Evolutionary conservation across 2,888 invertebrate species (phyloP), one percentile per base, ranked within the genome.

Genomic region (Eupithecia subfuscata): DNA sequence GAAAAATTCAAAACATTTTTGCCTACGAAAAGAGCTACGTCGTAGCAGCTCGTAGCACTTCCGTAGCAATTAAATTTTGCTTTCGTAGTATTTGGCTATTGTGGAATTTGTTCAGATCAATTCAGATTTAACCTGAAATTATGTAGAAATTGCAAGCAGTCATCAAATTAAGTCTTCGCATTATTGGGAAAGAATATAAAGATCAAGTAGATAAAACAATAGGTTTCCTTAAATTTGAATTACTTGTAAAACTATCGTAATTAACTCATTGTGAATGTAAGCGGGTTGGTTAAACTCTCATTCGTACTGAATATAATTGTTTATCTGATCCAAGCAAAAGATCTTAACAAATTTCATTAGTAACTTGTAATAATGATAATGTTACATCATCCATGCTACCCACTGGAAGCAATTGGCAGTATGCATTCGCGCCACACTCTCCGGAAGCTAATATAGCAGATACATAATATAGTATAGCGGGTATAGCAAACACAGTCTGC

Each of bases 401-500:
- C 75, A 70, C 73, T 75, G 63, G 73, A 73, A 70, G 52, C 52
- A 73, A 64, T 70, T 71, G 45, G 45, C 45, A 34, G 73, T 79
- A 79, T 84, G 82, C 82, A 82, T 74, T 72, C 82, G 80, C 64
- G 75, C 74, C 70, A 63, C 81, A 82, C 84, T 84, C 56, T 77
- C 78, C 82, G 79, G 80, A 82, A 78, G 80, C 78, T 75, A 80
- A 80, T 80, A 79, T 80, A 83, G 81, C 76, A 77, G 81, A 82
- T 80, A 81, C 14, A 67, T 67, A 67, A 40, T 22, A 40, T 37
- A 40, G 65, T 43, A 43, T 16, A 68, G 43, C 34, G 12, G 12
- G 12, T 22, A 56, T 56, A 56, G 37, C 34, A 30, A 37, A 37
- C 68, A 37, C 67, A 65, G 82, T 84, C 85, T 85, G 87, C 86